phyloP scores from a whole-genome alignment of 2,797 vertebrate species.

The Spizella passerina region DNA sequence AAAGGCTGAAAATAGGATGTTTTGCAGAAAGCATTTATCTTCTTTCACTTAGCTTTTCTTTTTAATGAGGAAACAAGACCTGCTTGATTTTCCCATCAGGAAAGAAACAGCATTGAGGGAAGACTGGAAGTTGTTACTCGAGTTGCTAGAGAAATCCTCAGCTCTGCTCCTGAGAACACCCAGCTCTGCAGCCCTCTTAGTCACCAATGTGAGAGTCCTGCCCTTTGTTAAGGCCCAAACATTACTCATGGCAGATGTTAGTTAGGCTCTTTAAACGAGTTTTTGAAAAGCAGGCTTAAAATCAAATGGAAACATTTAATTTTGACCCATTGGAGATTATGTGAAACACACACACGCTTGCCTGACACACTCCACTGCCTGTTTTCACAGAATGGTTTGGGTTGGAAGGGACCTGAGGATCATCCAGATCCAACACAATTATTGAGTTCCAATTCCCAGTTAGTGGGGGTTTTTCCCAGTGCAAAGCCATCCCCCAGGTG shows the following conservation, averaged over 20 bases:
- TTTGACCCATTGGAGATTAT: neutral
- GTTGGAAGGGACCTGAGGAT: neutral
- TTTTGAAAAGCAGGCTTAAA: neutral
- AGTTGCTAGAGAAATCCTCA: neutral
- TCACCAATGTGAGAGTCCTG: rapidly evolving
- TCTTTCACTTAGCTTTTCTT: neutral
- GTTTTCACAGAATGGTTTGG: neutral
- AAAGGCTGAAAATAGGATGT: neutral
- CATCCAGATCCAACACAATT: neutral
- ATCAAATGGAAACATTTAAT: neutral
- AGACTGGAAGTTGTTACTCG: neutral
- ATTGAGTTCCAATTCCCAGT: neutral
- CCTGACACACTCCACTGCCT: neutral
- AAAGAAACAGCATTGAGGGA: neutral
- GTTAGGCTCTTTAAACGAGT: neutral
- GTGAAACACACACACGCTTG: neutral
- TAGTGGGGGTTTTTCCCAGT: neutral
- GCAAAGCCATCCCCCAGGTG: neutral
- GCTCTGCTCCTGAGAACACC: neutral
- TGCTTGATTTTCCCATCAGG: neutral
- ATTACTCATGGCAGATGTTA: neutral
- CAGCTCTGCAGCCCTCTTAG: neutral
- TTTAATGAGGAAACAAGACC: neutral
- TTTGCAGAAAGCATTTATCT: neutral
- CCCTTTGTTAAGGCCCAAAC: neutral